Evolutionary conservation across 2,888 invertebrate genomes (phyloP).

Genomic region (Caenorhabditis sp.): DNA sequence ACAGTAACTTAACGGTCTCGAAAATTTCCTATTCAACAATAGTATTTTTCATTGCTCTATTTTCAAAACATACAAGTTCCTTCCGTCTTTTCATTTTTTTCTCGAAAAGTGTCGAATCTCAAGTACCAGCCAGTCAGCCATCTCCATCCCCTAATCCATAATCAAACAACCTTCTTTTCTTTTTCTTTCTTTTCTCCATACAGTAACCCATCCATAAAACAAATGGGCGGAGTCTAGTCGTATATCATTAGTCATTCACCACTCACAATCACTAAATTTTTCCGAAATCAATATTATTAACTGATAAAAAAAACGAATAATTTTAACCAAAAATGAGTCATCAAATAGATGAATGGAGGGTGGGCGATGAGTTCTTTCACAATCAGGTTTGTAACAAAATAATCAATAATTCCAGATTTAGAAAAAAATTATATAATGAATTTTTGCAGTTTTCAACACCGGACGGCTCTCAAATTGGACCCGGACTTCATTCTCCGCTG

Average conservation of each 20-base stretch:
- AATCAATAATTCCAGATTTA: no score
- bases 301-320: background rate
- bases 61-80: no score
- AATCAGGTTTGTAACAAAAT: background rate
- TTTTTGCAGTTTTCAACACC: slow-evolving; percentile 27
- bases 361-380: background rate
- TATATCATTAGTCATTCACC: background rate
- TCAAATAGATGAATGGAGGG: background rate
- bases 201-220: background rate
- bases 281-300: background rate
- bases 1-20: no score
- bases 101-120: no score
- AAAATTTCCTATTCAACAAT: no score
- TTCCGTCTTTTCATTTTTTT: no score
- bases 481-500: slow-evolving; percentile 26
- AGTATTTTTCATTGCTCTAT: no score
- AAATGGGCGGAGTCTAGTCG: background rate
- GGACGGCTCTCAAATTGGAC: slow-evolving; percentile 28
- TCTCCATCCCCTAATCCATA: background rate
- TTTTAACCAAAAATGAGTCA: background rate
- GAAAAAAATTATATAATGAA: no score
- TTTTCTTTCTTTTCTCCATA: background rate
- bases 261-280: background rate
- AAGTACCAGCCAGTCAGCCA: background rate
- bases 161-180: background rate